Conservation (phyloP, 2,113 vertebrate species). For the Origma solitaria region DNA sequence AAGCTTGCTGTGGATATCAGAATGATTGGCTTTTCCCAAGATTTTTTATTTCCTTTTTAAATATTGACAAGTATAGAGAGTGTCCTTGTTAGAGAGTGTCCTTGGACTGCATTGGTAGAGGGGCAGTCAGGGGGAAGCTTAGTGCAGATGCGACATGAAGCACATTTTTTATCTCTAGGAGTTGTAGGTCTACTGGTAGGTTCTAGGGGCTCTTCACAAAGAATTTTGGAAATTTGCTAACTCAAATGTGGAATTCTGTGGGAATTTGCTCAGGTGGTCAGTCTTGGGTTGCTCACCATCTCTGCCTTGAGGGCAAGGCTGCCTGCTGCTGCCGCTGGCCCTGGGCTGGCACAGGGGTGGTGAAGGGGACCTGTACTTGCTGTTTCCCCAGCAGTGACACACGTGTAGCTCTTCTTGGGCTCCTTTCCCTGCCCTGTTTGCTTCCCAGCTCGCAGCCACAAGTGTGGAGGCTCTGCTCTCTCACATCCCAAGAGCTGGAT, state of each 20-base stretch:
- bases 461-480: background rate
- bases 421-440: rapidly evolving
- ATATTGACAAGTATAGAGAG: background rate
- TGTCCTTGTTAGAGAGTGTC: background rate
- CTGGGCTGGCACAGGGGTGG: background rate
- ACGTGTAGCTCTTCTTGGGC: rapidly evolving
- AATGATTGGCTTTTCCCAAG: background rate
- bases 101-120: background rate
- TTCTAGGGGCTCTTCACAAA: background rate
- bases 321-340: background rate
- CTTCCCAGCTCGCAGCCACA: background rate
- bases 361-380: background rate
- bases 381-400: background rate
- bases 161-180: background rate
- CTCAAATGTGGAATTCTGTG: background rate
- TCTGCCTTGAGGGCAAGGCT: background rate
- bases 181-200: background rate
- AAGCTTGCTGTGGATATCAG: background rate
- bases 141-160: rapidly evolving
- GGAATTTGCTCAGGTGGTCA: background rate
- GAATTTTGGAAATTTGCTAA: background rate
- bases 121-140: background rate
- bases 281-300: background rate
- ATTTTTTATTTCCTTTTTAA: background rate
- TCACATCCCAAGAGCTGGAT: rapidly evolving